Evolutionary conservation across 2,797 vertebrate species (phyloP), one percentile per base, ranked within the genome.

Genomic region (Knipowitschia caucasica): DNA sequence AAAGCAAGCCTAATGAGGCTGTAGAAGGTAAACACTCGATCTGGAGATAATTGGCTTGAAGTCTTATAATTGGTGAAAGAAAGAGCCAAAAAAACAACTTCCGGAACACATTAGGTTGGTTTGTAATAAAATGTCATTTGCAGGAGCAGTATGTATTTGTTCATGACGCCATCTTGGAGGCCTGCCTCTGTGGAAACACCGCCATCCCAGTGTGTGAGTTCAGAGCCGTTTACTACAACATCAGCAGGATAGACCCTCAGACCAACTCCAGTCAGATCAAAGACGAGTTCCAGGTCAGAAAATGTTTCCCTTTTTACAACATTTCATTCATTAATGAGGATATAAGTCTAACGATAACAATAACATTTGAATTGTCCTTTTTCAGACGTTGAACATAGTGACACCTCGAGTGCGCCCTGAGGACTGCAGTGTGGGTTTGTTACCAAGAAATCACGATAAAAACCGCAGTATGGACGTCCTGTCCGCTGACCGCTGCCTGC

Each of bases 251-350:
- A 77, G 95, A 98, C 74, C 93, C 95, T 11, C 95, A 98, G 88
- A 99, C 96, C 63, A 98, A 98, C 88, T 96, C 95, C 88, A 98
- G 95, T 83, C 96, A 98, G 81, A 94, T 99, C 72, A 99, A 99
- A 89, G 96, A 99, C 24, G 96, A 99, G 73, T 99, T 99, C 79
- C 95, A 98, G 95, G 95, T 98, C 78, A 63, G 69, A 24, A 24
- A 3, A 10, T 1, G 0, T 8, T 25, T 43, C 11, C 1, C 21
- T 40, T 15, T 12, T 43, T n/a, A 5, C 4, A 2, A 15, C 15
- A 2, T 15, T 7, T 18, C 1, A 8, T 43, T 10, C 15, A 1
- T n/a, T n/a, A n/a, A n/a, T n/a, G n/a, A n/a, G n/a, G n/a, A n/a
- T n/a, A n/a, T n/a, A n/a, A n/a, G n/a, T n/a, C n/a, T n/a, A n/a